Evolutionary conservation across 2,888 invertebrate species (phyloP).

Genomic region (Fragum whitleyi): DNA sequence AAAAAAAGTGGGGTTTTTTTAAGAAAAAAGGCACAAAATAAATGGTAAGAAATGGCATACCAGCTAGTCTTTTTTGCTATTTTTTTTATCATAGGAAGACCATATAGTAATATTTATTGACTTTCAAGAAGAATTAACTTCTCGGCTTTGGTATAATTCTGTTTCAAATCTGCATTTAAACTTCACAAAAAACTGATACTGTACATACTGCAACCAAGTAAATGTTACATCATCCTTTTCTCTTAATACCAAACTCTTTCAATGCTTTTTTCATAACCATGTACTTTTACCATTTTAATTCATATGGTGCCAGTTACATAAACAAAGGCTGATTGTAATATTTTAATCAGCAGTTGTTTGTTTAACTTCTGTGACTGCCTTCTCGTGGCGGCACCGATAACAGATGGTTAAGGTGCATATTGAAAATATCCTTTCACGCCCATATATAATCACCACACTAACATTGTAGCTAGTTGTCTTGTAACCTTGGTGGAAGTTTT

Average conservation of each 20-base stretch:
- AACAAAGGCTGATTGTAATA: slow-evolving; percentile 4
- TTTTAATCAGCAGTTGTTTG: slow-evolving; percentile 19
- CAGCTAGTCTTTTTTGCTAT: no score
- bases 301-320: slow-evolving; percentile 11
- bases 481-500: slow-evolving; percentile 14
- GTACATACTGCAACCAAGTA: not conserved
- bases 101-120: no score
- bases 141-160: slow-evolving; percentile 2
- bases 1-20: no score
- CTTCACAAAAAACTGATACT: not conserved
- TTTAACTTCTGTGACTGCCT: slow-evolving; percentile 29
- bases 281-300: slow-evolving; percentile 4
- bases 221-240: not conserved
- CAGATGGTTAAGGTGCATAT: slow-evolving; percentile 30
- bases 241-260: not conserved
- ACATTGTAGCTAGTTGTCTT: slow-evolving; percentile 16
- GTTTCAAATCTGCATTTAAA: slow-evolving; percentile 9
- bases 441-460: slow-evolving; percentile 12
- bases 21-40: no score
- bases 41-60: no score
- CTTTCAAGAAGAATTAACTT: not conserved
- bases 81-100: no score
- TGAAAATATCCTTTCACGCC: slow-evolving; percentile 11
- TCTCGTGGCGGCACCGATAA: slow-evolving; percentile 29
- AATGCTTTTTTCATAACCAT: not conserved